Base-by-base conservation (phyloP, 2,888 invertebrate genomes). In the Euzetes globulus region DNA sequence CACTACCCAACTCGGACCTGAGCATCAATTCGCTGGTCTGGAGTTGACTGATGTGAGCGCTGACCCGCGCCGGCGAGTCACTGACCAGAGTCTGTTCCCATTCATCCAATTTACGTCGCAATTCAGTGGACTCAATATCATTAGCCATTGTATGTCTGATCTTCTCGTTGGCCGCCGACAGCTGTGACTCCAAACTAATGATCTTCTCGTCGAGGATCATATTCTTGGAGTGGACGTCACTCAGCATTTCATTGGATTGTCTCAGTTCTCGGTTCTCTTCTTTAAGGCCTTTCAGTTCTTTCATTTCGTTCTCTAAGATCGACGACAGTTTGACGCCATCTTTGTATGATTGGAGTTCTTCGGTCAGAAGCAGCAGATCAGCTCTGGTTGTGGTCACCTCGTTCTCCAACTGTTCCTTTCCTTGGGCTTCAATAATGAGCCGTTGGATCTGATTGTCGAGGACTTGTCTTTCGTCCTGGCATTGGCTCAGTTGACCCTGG, bases 201-300 rank as follows among this genome's bases (percentile, higher is more conserved):
- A 73, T 15, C 65, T 45, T 65, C 47, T 73, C 73, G 17, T 73
- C 45, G 11, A 68, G 25, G 3, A 73, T 70, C 22, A 73, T n/a
- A 73, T 73, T 73, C 55, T 73, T 15, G n/a, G 45, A 27, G 27
- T 68, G 73, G 2, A 73, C 73, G 47, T 65, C 45, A 22, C 29
- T 70, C n/a, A 73, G 22, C 1, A 41, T 22, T 19, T 73, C 52
- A 45, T 41, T 33, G 17, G 37, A 27, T 17, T 33, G 19, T 33
- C 45, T 45, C 6, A 73, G 68, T 1, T 73, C n/a, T 65, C 17
- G 6, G 45, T 73, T 73, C 22, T 73, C 63, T 29, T 73, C 73
- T 41, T 45, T 25, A 1, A 65, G n/a, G 11, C 1, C 13, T 15
- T 65, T 33, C 25, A 55, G 68, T 27, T 73, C 45, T 22, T n/a